Conservation (phyloP, 1,140 invertebrate species). For the Tetragonula clypearis region DNA sequence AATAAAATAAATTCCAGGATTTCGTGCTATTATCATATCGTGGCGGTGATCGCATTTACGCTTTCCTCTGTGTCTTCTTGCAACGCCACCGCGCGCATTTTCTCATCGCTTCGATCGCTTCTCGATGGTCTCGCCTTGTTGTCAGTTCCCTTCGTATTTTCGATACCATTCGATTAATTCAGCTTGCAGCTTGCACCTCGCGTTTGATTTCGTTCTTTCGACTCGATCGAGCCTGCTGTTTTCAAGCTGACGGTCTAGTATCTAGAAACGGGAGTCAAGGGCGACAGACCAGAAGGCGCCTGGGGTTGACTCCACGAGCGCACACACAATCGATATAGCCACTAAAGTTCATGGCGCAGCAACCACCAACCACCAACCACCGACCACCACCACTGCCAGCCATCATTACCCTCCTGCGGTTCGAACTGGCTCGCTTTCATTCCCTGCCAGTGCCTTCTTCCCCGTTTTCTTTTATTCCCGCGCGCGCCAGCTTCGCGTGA, state of each 20-base stretch:
- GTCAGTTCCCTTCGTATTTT: neutral
- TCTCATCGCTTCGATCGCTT: neutral
- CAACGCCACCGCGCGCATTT: too few relatives aligned
- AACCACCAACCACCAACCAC: conserved; percentile 45
- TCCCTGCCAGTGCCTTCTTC: neutral
- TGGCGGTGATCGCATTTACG: too few relatives aligned
- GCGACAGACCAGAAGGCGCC: conserved; percentile 77
- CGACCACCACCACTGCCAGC: conserved; percentile 5
- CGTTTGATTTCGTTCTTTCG: neutral
- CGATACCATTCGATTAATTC: neutral
- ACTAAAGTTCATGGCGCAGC: conserved; percentile 79
- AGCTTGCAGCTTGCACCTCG: neutral
- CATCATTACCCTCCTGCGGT: conserved; percentile 22
- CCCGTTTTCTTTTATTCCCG: neutral
- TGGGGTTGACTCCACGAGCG: conserved; percentile 66
- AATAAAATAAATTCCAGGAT: conserved; percentile 55
- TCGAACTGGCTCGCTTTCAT: conserved; percentile 1
- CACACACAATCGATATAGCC: conserved; percentile 78
- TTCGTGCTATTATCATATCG: conserved; percentile 22
- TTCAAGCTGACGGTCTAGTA: conserved; percentile 28
- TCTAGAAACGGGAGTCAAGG: conserved; percentile 75
- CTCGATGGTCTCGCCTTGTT: neutral
- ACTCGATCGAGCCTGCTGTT: conserved; percentile 2
- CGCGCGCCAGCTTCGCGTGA: neutral
- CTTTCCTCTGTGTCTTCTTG: too few relatives aligned